phyloP scores from a whole-genome alignment of 23 tunicate species.

The Styela plicata region DNA sequence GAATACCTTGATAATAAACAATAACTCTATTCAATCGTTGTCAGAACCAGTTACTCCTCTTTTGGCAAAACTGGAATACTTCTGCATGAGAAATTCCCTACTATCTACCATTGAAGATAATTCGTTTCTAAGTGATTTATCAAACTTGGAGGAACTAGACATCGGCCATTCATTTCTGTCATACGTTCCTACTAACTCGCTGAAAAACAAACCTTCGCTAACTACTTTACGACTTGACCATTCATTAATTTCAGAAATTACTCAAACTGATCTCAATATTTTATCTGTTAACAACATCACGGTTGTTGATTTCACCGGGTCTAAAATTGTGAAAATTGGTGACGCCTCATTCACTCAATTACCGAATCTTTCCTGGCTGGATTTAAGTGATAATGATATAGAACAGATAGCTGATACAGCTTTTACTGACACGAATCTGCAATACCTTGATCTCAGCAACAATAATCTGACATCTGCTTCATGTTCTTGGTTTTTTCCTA shows the following conservation, averaged over 20 bases:
- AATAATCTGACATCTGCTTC: slow-evolving; percentile 13
- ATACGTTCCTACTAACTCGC: neutral
- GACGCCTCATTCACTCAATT: neutral
- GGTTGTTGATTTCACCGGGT: neutral
- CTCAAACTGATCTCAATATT: neutral
- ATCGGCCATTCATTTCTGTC: neutral
- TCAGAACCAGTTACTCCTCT: neutral
- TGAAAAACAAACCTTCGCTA: slow-evolving; percentile 8
- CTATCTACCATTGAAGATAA: neutral
- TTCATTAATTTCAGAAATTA: neutral
- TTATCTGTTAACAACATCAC: neutral
- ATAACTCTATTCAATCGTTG: neutral
- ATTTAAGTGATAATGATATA: neutral
- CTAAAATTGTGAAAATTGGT: neutral
- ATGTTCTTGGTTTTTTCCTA: neutral
- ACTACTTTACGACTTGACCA: neutral
- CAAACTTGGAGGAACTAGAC: neutral
- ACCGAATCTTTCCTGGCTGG: neutral
- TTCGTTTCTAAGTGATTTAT: slow-evolving; percentile 2
- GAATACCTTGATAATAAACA: slow-evolving; percentile 11
- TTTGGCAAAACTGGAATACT: neutral
- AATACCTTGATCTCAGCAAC: slow-evolving; percentile 14
- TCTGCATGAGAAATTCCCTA: neutral
- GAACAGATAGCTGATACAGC: neutral
- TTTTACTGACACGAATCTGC: neutral